phyloP scores from a whole-genome alignment of 2,888 invertebrate genomes.

The Nomada goodeniana region DNA sequence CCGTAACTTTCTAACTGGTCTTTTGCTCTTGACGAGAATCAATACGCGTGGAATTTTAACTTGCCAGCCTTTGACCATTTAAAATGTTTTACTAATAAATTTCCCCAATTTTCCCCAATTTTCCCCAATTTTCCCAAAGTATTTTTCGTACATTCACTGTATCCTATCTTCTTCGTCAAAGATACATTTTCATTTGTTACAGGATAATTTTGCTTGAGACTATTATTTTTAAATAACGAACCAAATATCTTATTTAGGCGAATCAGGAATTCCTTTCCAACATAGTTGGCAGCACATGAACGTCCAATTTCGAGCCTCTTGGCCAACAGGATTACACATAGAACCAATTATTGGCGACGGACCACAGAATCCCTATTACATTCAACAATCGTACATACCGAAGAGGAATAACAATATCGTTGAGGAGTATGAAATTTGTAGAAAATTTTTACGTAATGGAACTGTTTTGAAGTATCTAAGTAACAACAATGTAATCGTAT shows the following conservation, averaged over 20 bases:
- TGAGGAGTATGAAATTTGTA: slow-evolving; percentile 57
- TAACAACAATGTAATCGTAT: slow-evolving; percentile 74
- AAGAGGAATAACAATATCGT: slow-evolving; percentile 60
- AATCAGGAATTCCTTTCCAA: not conserved
- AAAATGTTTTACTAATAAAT: too few species aligned
- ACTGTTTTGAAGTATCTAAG: slow-evolving; percentile 79
- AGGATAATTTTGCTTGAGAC: not conserved
- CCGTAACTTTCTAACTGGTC: too few species aligned
- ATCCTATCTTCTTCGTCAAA: too few species aligned
- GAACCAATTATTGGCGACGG: slow-evolving; percentile 68
- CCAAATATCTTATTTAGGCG: not conserved
- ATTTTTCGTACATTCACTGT: too few species aligned
- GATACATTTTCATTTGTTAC: too few species aligned
- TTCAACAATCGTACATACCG: slow-evolving; percentile 75
- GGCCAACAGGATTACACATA: slow-evolving; percentile 77
- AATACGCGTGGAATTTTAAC: too few species aligned
- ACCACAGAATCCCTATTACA: slow-evolving; percentile 74
- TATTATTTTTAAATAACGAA: not conserved
- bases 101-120: too few species aligned
- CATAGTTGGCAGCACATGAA: slow-evolving; percentile 27
- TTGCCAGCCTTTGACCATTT: too few species aligned
- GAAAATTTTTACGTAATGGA: slow-evolving; percentile 80
- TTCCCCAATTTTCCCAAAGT: too few species aligned
- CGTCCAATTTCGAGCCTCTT: slow-evolving; percentile 72
- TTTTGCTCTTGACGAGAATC: too few species aligned